A percentile compares a stretch with the other conserved stretches of the same genome.
These are phyloP conservation scores for Globodera rostochiensis DNA, from an alignment of 1,140 invertebrate genomes.

Conservation along the genomic window DNA sequence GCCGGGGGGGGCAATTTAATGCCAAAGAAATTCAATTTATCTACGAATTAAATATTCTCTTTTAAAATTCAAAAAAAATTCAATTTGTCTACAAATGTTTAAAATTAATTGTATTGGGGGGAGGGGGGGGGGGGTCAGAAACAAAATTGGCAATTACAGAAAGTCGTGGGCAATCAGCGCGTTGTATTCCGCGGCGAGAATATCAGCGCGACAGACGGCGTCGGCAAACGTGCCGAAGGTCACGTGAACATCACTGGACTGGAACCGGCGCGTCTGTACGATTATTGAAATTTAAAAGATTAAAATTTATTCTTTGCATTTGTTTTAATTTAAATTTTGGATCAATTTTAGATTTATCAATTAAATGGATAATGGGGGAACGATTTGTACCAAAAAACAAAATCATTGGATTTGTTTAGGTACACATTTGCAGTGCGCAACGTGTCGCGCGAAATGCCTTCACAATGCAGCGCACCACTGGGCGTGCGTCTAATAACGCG, in stretches of 20 bases:
- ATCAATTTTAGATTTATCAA: no score
- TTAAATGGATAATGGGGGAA: background rate
- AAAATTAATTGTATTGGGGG: conserved; percentile 9
- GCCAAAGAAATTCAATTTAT: conserved; percentile 7
- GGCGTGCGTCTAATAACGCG: conserved; percentile 24
- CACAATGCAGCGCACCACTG: conserved; percentile 43
- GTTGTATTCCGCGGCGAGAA: conserved; percentile 15
- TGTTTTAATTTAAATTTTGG: no score
- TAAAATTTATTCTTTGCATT: background rate
- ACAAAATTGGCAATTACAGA: conserved; percentile 39
- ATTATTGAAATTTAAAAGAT: background rate
- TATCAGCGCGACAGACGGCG: conserved; percentile 33
- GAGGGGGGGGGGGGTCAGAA: no score
- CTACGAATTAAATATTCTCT: background rate
- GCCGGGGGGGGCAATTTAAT: background rate
- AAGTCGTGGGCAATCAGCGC: conserved; percentile 29
- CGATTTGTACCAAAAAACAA: background rate
- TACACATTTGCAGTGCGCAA: conserved; percentile 60
- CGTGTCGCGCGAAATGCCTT: conserved; percentile 51
- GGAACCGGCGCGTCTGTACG: background rate
- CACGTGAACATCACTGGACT: conserved; percentile 39
- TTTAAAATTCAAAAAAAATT: background rate
- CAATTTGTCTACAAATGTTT: background rate
- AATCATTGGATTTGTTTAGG: background rate
- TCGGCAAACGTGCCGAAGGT: conserved; percentile 8